These are phyloP conservation scores for Apogon hyalosoma DNA, from an alignment of 2,797 vertebrate genomes.

Conservation along the genomic window DNA sequence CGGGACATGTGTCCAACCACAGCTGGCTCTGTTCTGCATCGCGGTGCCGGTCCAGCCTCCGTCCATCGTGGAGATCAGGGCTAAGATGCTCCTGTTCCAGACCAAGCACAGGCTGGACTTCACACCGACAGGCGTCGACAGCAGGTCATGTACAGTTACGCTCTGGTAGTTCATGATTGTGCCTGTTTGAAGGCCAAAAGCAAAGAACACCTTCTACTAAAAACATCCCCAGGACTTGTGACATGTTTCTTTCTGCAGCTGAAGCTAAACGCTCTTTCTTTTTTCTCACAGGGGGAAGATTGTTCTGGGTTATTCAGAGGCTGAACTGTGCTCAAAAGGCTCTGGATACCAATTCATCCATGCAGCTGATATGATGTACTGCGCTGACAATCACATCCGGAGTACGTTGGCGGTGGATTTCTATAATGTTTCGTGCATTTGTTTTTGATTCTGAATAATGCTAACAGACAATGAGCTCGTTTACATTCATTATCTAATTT, in stretches of 20 bases:
- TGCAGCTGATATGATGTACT: conserved; percentile 88
- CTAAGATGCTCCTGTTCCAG: conserved; percentile 86
- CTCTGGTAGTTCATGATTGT: neutral
- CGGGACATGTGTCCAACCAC: conserved; percentile 57
- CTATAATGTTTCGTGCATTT: neutral
- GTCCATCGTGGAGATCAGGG: conserved; percentile 86
- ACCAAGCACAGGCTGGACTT: conserved; percentile 91
- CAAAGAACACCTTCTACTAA: neutral
- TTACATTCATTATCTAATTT: too few relatives aligned
- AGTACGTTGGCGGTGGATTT: conserved; percentile 73
- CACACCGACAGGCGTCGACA: conserved; percentile 84
- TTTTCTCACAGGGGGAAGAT: conserved; percentile 77
- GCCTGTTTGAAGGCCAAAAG: neutral
- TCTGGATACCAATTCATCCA: conserved; percentile 89
- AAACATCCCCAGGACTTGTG: neutral
- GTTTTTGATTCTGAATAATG: too few relatives aligned
- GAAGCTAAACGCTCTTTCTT: neutral
- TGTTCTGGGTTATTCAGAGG: conserved; percentile 84
- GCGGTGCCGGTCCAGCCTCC: conserved; percentile 84
- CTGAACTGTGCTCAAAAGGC: conserved; percentile 83
- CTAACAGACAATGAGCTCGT: too few relatives aligned
- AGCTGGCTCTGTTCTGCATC: conserved; percentile 85
- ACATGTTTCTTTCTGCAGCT: too few relatives aligned
- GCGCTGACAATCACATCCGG: conserved; percentile 84
- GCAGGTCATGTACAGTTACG: conserved; percentile 70